phyloP scores from a whole-genome alignment of 2,888 invertebrate genomes.

The Pristionchus japonicus region DNA sequence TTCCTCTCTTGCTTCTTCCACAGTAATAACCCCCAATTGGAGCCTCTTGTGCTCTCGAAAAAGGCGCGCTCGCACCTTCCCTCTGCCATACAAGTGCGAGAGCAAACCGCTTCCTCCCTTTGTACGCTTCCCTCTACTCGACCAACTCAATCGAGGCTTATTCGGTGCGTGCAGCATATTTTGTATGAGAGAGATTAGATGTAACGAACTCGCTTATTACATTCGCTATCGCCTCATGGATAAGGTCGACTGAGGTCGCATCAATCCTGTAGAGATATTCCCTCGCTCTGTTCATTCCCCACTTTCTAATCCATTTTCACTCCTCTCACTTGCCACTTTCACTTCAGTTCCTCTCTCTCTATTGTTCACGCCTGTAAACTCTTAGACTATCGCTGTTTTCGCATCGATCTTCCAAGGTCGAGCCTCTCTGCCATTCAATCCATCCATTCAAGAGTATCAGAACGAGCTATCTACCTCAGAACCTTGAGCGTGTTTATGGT shows the following conservation, averaged over 20 bases:
- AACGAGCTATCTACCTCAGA: neutral
- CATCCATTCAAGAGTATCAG: neutral
- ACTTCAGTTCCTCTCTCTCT: neutral
- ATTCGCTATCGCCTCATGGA: neutral
- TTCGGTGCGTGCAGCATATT: neutral
- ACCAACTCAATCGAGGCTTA: neutral
- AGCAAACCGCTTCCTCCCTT: neutral
- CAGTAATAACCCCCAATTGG: slow-evolving; percentile 17
- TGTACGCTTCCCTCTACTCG: neutral
- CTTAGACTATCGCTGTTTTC: neutral
- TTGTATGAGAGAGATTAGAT: neutral
- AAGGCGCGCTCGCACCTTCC: neutral
- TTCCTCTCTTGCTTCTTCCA: slow-evolving; percentile 1
- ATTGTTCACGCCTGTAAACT: neutral
- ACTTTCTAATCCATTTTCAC: neutral
- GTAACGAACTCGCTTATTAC: neutral
- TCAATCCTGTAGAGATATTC: neutral
- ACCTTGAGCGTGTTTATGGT: slow-evolving; percentile 16
- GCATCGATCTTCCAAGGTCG: neutral
- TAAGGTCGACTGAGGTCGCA: neutral
- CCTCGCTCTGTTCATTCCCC: neutral
- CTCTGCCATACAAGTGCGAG: neutral
- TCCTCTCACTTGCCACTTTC: neutral
- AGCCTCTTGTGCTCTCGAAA: slow-evolving; percentile 3
- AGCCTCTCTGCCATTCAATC: neutral